Percentiles rank a stretch among this genome's conserved stretches.
phyloP scores from a whole-genome alignment of 2,797 vertebrate species.

The Argya squamiceps region DNA sequence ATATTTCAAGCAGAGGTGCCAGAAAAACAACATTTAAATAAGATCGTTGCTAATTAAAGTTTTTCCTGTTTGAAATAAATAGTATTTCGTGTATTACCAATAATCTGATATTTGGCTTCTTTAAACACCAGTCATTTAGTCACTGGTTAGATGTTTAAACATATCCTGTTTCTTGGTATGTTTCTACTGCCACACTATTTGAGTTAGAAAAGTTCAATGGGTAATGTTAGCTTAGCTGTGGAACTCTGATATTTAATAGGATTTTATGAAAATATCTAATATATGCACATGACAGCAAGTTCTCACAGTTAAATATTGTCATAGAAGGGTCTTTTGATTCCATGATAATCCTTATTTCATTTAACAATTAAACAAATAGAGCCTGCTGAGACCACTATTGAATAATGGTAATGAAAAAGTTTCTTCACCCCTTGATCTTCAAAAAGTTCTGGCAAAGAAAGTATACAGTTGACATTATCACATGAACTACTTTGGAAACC shows the following conservation, averaged over 20 bases:
- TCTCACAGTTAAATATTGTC: slow-evolving; percentile 51
- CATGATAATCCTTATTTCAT: slow-evolving; percentile 43
- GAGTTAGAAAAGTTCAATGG: slow-evolving; percentile 44
- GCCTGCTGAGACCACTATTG: not conserved
- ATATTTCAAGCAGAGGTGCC: not conserved
- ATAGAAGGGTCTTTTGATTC: slow-evolving; percentile 30
- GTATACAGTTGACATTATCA: not conserved
- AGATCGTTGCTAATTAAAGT: not conserved
- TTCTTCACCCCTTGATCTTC: not conserved
- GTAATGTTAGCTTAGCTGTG: slow-evolving; percentile 31
- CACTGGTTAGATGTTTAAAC: not conserved
- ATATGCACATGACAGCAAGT: not conserved
- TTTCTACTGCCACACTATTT: not conserved
- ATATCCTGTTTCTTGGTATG: not conserved
- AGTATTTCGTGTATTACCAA: not conserved
- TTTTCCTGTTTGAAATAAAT: slow-evolving; percentile 5
- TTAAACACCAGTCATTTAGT: slow-evolving; percentile 6
- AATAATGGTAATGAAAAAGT: not conserved
- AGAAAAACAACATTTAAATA: not conserved
- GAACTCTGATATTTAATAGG: slow-evolving; percentile 58
- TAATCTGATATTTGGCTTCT: not conserved
- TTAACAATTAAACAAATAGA: slow-evolving; percentile 42
- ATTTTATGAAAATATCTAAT: slow-evolving; percentile 48
- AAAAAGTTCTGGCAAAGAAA: not conserved
- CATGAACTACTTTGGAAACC: not conserved